Percentiles rank a stretch among this genome's conserved stretches.
These are phyloP conservation scores for Sebastes kiyomatsui DNA, from an alignment of 2,797 vertebrate species.

Conservation along the genomic window DNA sequence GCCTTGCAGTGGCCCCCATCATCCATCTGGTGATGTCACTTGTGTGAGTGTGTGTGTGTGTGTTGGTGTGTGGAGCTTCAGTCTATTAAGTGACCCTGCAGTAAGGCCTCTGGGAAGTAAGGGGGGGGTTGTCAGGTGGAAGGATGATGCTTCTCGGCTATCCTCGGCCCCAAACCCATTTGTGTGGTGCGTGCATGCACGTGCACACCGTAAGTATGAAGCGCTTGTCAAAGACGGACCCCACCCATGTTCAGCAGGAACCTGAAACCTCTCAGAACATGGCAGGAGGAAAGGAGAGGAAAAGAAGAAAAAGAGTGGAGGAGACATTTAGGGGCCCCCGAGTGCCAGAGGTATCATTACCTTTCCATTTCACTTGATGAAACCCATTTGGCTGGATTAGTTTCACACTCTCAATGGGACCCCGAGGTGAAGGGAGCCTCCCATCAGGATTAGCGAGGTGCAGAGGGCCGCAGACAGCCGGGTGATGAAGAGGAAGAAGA, in stretches of 20 bases:
- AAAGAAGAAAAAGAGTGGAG: constrained; percentile 38
- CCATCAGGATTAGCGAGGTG: constrained; percentile 41
- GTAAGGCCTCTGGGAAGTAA: constrained; percentile 55
- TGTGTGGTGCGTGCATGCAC: background rate
- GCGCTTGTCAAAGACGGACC: constrained; percentile 23
- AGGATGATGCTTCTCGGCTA: constrained; percentile 52
- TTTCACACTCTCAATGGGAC: constrained; percentile 68
- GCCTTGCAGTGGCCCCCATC: constrained; percentile 65
- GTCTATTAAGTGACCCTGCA: constrained; percentile 59
- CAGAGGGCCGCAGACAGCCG: constrained; percentile 16
- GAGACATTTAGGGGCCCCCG: constrained; percentile 54
- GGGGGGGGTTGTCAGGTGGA: constrained; percentile 60
- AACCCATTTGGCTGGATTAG: constrained; percentile 74
- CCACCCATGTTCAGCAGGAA: constrained; percentile 45
- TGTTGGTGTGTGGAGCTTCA: constrained; percentile 40
- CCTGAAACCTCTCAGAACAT: constrained; percentile 44
- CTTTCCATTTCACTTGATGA: constrained; percentile 73
- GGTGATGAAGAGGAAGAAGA: constrained; percentile 49
- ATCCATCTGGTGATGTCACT: constrained; percentile 76
- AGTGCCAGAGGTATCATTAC: constrained; percentile 69
- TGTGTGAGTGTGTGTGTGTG: constrained; percentile 16
- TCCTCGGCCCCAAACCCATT: background rate
- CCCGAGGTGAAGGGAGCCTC: constrained; percentile 57
- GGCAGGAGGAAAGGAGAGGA: constrained; percentile 17
- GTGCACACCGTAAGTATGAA: constrained; percentile 6